Base-by-base conservation (phyloP, 2,113 vertebrate genomes). In the Neoarius graeffei region DNA sequence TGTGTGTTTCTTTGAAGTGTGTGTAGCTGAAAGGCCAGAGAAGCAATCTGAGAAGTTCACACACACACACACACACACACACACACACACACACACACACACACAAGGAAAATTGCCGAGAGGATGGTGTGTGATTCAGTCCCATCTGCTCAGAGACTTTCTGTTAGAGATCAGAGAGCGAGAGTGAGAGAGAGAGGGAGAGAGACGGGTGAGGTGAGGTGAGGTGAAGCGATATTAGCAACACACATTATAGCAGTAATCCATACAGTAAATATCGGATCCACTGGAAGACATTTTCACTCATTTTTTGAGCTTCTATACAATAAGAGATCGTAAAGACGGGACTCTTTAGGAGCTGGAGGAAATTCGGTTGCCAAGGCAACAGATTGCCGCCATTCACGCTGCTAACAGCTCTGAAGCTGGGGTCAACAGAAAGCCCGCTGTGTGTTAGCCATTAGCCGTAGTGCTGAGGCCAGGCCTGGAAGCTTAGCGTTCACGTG, bases 61-160 rank as follows among this genome's bases (percentile, higher is more conserved):
- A 95, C 93, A 93, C 93, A 93, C 94, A 94, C 93, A 95, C 93
- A 93, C 93, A 93, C 93, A 77, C 92, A 94, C 89, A 91, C 94
- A 94, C 93, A 95, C 94, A 94, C 93, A 95, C 93, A 93, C 93
- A 93, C 94, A 94, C 93, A 95, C 93, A 93, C 93, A 93, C 93
- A 77, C 92, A 94, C 89, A 91, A 94, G 93, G 94, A 94, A 95
- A 95, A 95, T 95, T 95, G 94, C 94, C 94, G 94, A 92, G 93
- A 95, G 94, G 94, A 95, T 93, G 93, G 94, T 93, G 94, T 93
- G 94, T 94, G 95, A 94, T 95, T 95, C 95, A 93, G 94, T 94
- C 94, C 95, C 94, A 95, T 96, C 95, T 95, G 94, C 95, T 94
- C 94, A 93, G 93, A 93, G 94, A 95, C 91, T 93, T 94, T 95